These are phyloP conservation scores for Crambe crambe DNA, from an alignment of 37 sponge, comb jelly and placozoan species.

Conservation along the genomic window DNA sequence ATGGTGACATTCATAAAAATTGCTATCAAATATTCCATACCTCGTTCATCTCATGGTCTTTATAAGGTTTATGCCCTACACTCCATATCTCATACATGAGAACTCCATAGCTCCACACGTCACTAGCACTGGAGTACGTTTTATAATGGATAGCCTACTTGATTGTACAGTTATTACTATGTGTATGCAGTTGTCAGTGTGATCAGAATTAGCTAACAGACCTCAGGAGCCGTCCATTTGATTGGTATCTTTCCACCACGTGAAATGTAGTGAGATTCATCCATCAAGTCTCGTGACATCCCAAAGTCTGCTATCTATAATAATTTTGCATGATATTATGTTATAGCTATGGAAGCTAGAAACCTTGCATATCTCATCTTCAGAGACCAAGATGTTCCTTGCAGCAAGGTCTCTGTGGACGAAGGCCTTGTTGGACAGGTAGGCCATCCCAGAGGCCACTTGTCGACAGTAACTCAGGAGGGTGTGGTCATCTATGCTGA, in stretches of 20 bases:
- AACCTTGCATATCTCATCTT: slow-evolving; percentile 11
- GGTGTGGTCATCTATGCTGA: neutral
- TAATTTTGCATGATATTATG: neutral
- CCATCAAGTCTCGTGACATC: slow-evolving; percentile 12
- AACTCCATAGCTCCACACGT: slow-evolving; percentile 20
- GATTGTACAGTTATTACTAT: neutral
- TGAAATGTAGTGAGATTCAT: slow-evolving; percentile 5
- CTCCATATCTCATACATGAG: slow-evolving; percentile 19
- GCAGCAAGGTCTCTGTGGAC: slow-evolving; percentile 24
- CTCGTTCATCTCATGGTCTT: neutral
- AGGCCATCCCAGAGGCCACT: slow-evolving; percentile 9
- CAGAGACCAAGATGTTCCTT: slow-evolving; percentile 14
- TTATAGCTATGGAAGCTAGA: too few relatives aligned
- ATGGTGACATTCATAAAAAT: neutral
- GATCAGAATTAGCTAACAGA: neutral
- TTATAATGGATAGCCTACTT: neutral
- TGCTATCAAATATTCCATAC: too few relatives aligned
- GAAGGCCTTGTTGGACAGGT: slow-evolving; percentile 7
- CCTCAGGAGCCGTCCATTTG: slow-evolving; percentile 21
- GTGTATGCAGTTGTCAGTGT: too few relatives aligned
- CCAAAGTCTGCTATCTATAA: slow-evolving; percentile 17
- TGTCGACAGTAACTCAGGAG: slow-evolving; percentile 21
- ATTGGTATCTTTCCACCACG: slow-evolving; percentile 16
- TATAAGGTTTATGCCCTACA: slow-evolving; percentile 3
- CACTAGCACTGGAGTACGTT: slow-evolving; percentile 16